Conservation (phyloP, 2,797 vertebrate genomes). For the Acipenser ruthenus region DNA sequence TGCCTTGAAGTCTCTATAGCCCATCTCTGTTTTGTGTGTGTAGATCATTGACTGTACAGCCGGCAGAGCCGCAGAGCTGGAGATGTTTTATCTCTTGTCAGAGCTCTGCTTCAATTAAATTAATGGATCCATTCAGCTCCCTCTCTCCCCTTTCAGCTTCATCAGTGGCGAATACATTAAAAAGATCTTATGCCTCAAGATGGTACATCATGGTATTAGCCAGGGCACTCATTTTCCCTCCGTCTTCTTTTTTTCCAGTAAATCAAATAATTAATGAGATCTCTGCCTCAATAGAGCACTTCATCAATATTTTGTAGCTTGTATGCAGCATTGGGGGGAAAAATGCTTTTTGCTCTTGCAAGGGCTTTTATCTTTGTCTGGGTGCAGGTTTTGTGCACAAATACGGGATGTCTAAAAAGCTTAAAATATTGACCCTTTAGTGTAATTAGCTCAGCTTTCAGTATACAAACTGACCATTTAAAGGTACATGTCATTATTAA, state of each 20-base stretch:
- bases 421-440: slow-evolving; percentile 59
- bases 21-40: slow-evolving; percentile 60
- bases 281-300: slow-evolving; percentile 57
- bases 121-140: slow-evolving; percentile 97
- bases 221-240: slow-evolving; percentile 63
- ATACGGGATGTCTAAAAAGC: slow-evolving; percentile 48
- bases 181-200: slow-evolving; percentile 97
- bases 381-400: slow-evolving; percentile 41
- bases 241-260: slow-evolving; percentile 53
- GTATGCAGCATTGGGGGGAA: slow-evolving; percentile 24
- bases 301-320: slow-evolving; percentile 64
- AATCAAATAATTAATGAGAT: slow-evolving; percentile 84
- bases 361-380: slow-evolving; percentile 50
- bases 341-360: slow-evolving; percentile 36
- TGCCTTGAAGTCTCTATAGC: slow-evolving; percentile 78
- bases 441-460: slow-evolving; percentile 36
- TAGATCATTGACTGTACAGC: slow-evolving; percentile 81
- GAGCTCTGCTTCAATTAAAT: slow-evolving; percentile 97
- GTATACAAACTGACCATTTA: slow-evolving; percentile 34
- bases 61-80: slow-evolving; percentile 82
- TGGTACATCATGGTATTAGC: slow-evolving; percentile 88
- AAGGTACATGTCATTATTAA: slow-evolving; percentile 25
- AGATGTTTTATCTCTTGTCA: slow-evolving; percentile 98
- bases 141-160: slow-evolving; percentile 82
- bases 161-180: slow-evolving; percentile 88